phyloP scores from a whole-genome alignment of 2,888 invertebrate genomes.

The Sarcophaga caerulescens region DNA sequence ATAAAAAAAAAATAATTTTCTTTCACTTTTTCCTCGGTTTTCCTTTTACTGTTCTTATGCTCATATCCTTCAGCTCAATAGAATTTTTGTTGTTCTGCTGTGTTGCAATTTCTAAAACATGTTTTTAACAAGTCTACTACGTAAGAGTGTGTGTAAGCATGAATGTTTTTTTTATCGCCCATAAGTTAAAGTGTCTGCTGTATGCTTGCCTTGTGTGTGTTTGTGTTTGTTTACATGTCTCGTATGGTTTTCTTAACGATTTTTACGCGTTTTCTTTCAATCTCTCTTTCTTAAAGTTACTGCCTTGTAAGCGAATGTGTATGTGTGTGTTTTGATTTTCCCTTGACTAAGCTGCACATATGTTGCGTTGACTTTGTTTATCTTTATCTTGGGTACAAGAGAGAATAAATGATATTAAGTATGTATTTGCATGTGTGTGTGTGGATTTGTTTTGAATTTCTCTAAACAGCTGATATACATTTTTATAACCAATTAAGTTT shows the following conservation, averaged over 20 bases:
- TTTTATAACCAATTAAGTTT: constrained; percentile 19
- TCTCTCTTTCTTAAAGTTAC: constrained; percentile 62
- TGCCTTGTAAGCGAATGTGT: background rate
- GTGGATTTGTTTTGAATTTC: constrained; percentile 31
- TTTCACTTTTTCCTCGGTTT: constrained; percentile 15
- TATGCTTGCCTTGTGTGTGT: constrained; percentile 41
- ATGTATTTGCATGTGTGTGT: background rate
- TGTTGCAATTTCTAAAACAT: constrained; percentile 35
- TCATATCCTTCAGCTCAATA: constrained; percentile 36
- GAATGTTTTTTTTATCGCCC: constrained; percentile 32
- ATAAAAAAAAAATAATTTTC: background rate
- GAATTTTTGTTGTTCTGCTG: constrained; percentile 10
- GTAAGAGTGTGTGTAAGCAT: background rate
- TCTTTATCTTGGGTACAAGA: background rate
- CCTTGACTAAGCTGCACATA: background rate
- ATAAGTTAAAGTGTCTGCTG: constrained; percentile 52
- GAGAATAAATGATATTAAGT: background rate
- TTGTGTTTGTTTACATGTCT: constrained; percentile 61
- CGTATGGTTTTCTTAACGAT: constrained; percentile 55
- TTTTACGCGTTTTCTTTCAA: constrained; percentile 57
- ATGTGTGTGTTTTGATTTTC: background rate
- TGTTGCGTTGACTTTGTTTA: background rate
- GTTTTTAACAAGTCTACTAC: background rate
- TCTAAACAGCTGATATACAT: constrained; percentile 60
- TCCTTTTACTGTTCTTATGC: constrained; percentile 23